Percentiles rank a stretch among this genome's conserved stretches.
Evolutionary conservation across 2,113 vertebrate genomes (phyloP).

Genomic region (Gobiocypris rarus): DNA sequence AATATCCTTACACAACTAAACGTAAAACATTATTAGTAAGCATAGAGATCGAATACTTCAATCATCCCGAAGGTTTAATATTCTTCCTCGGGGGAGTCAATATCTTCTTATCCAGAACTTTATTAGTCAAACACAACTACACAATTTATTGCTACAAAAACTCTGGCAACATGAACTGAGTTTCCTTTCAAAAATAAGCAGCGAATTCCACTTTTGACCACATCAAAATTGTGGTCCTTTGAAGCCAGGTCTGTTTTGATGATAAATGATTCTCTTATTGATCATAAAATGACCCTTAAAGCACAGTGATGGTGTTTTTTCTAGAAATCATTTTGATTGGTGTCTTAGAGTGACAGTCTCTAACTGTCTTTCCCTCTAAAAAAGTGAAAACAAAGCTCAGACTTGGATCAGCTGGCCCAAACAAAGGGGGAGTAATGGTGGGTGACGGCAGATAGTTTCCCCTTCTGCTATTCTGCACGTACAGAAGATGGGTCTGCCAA

Average conservation of each 20-base stretch:
- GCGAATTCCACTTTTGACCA: conserved; percentile 63
- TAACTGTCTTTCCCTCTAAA: conserved; percentile 58
- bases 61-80: background rate
- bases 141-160: conserved; percentile 4
- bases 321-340: conserved; percentile 18
- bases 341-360: background rate
- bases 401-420: background rate
- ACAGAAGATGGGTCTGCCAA: conserved; percentile 70
- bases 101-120: background rate
- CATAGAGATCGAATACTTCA: background rate
- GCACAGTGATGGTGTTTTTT: background rate
- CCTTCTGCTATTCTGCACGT: conserved; percentile 71
- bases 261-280: background rate
- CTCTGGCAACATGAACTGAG: conserved; percentile 25
- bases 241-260: background rate
- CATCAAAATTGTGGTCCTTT: background rate
- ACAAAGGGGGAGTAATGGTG: background rate
- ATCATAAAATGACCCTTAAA: background rate
- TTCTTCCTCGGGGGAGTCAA: background rate
- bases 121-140: conserved; percentile 6
- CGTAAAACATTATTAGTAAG: background rate
- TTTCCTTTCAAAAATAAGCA: conserved; percentile 57
- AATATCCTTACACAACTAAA: background rate
- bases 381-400: conserved; percentile 60
- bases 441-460: background rate